These are phyloP conservation scores for Lineus longissimus DNA, from an alignment of 1,140 invertebrate species.

Conservation along the genomic window DNA sequence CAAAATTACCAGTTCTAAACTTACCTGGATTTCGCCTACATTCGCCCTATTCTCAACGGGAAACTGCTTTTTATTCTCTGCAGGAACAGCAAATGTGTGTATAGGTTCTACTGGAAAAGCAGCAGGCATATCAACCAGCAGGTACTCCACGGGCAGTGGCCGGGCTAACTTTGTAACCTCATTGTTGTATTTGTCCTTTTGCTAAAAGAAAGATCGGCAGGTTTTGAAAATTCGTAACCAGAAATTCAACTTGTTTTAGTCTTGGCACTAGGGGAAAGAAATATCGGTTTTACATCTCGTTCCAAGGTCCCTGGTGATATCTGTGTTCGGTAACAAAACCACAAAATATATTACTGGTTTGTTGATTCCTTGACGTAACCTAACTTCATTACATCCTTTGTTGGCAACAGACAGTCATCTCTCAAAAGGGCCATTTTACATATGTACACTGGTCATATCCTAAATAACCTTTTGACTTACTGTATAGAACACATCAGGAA, in stretches of 20 bases:
- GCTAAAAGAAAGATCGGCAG: conserved; percentile 62
- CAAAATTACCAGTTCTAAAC: neutral
- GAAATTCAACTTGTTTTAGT: too few relatives aligned
- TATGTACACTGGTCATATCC: conserved; percentile 98
- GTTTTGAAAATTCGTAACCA: neutral
- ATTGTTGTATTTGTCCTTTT: conserved; percentile 95
- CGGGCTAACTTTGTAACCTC: conserved; percentile 89
- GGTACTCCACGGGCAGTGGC: conserved; percentile 94
- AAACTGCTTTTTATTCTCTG: conserved; percentile 63
- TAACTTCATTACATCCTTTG: conserved; percentile 93
- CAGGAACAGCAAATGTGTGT: conserved; percentile 71
- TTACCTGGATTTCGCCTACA: conserved; percentile 47
- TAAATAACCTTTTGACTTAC: conserved; percentile 89
- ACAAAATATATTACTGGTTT: conserved; percentile 94
- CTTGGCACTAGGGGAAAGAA: too few relatives aligned
- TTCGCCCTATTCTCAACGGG: conserved; percentile 77
- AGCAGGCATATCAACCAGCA: conserved; percentile 92
- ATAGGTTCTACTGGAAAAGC: conserved; percentile 83
- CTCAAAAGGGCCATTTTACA: conserved; percentile 93
- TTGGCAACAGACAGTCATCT: conserved; percentile 91
- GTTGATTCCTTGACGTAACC: conserved; percentile 93
- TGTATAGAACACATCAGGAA: conserved; percentile 99
- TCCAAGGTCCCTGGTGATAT: too few relatives aligned
- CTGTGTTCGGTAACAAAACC: too few relatives aligned
- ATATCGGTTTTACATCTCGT: too few relatives aligned